Percentiles rank a stretch among this genome's conserved stretches.
Conservation (phyloP, 2,113 vertebrate genomes). For the Tragulus kanchil region DNA sequence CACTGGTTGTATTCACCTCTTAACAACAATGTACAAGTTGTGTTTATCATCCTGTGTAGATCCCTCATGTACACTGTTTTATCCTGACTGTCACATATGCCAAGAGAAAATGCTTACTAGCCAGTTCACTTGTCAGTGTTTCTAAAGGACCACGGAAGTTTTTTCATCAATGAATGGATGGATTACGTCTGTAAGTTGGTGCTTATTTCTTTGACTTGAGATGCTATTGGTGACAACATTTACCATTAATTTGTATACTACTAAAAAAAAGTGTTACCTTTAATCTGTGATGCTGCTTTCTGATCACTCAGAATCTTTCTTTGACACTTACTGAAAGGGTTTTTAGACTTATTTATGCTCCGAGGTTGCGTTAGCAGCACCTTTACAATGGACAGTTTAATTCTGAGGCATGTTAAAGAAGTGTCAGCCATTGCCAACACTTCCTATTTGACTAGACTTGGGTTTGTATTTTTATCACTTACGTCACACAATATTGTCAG, state of each 20-base stretch:
- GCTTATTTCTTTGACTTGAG: neutral
- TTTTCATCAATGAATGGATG: neutral
- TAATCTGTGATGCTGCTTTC: neutral
- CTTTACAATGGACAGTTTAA: neutral
- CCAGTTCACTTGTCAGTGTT: accelerated
- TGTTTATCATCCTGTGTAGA: neutral
- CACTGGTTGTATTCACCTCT: neutral
- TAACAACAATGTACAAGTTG: neutral
- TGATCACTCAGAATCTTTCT: neutral
- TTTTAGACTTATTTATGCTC: neutral
- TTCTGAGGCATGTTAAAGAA: neutral
- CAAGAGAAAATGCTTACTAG: neutral
- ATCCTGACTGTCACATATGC: neutral
- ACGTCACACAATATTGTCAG: neutral
- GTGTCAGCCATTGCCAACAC: neutral
- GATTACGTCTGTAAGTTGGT: neutral
- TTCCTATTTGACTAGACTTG: neutral
- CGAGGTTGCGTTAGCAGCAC: neutral
- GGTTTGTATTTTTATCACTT: neutral
- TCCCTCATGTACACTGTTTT: neutral
- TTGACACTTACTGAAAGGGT: neutral
- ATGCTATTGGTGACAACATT: neutral
- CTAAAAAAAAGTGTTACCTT: neutral
- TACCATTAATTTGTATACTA: neutral
- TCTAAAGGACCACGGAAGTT: neutral